phyloP scores from a whole-genome alignment of 2,797 vertebrate species.

The Gadopsis marmoratus region DNA sequence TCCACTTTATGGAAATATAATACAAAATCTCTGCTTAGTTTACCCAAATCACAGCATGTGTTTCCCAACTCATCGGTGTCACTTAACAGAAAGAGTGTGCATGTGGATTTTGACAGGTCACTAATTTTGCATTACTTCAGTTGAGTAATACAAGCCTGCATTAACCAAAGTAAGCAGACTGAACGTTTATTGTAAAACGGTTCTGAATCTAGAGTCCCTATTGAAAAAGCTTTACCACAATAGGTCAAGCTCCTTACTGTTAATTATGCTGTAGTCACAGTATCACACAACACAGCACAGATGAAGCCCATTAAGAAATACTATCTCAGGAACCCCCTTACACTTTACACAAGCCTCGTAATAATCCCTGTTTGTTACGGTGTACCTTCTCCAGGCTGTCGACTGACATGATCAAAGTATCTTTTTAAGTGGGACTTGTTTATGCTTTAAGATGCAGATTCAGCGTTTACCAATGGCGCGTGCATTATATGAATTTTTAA shows the following conservation, averaged over 20 bases:
- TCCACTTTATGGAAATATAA: too few relatives aligned
- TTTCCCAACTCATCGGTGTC: too few relatives aligned
- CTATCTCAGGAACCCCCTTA: background rate
- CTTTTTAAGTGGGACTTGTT: constrained; percentile 30
- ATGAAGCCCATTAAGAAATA: background rate
- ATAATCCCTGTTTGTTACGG: background rate
- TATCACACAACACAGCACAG: background rate
- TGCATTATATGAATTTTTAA: constrained; percentile 7
- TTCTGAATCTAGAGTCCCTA: background rate
- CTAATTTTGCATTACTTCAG: background rate
- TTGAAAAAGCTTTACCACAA: background rate
- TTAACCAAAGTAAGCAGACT: background rate
- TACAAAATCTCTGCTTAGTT: too few relatives aligned
- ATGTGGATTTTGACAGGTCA: background rate
- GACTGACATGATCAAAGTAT: constrained; percentile 25
- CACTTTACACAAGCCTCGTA: background rate
- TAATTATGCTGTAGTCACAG: background rate
- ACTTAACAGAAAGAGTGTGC: too few relatives aligned
- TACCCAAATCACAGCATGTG: too few relatives aligned
- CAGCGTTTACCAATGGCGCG: background rate
- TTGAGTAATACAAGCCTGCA: background rate
- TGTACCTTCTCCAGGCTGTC: constrained; percentile 9
- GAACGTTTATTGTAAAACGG: too few relatives aligned
- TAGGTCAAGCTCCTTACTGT: background rate
- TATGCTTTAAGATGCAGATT: constrained; percentile 11